These are phyloP conservation scores for Mythimna loreyi DNA, from an alignment of 2,888 invertebrate species.

Conservation along the genomic window DNA sequence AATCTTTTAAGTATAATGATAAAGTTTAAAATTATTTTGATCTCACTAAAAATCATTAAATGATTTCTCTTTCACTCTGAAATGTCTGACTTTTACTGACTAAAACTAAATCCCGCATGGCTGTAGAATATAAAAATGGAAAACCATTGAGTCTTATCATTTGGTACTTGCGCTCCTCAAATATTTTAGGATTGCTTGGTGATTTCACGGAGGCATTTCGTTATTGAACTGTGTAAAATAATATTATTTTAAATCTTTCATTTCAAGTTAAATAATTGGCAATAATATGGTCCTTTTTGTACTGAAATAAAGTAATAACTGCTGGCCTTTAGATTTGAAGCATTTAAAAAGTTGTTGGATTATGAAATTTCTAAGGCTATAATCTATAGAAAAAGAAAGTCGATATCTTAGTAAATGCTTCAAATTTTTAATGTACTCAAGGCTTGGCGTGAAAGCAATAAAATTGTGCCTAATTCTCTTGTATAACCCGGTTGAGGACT, in stretches of 20 bases:
- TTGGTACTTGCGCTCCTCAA: no score
- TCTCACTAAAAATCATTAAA: no score
- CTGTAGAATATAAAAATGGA: no score
- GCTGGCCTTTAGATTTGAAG: neutral
- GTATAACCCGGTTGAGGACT: neutral
- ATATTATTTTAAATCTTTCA: neutral
- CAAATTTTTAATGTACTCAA: neutral
- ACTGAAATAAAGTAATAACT: conserved; percentile 5
- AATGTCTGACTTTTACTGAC: no score
- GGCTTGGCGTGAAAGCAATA: conserved; percentile 40
- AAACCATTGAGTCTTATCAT: no score
- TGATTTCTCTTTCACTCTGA: no score
- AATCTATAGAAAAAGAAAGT: neutral
- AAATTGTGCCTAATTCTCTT: conserved; percentile 38
- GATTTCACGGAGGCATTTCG: neutral
- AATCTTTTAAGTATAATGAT: no score
- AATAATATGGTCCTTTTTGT: conserved; percentile 26
- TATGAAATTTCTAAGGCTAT: neutral
- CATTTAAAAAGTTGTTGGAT: conserved; percentile 1
- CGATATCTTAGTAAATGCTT: conserved; percentile 1
- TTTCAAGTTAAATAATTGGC: neutral
- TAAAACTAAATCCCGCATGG: no score
- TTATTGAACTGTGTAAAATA: neutral
- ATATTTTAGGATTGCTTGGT: neutral
- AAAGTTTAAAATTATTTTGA: no score